Conservation (phyloP, 1,140 invertebrate species). For the Drosophila insularis region DNA sequence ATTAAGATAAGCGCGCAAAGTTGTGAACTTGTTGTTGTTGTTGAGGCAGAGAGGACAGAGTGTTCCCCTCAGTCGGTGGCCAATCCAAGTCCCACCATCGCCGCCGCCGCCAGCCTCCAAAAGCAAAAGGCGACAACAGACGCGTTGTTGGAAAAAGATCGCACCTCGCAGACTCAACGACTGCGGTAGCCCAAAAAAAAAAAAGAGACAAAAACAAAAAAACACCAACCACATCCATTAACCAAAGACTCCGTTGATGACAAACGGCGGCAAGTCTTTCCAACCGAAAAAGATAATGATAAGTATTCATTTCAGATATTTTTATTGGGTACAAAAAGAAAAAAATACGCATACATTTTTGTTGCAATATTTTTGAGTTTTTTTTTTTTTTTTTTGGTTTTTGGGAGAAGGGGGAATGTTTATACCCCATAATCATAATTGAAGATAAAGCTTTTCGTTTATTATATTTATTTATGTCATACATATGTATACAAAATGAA, state of each 20-base stretch:
- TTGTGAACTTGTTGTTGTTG: constrained; percentile 67
- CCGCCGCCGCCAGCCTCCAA: constrained; percentile 64
- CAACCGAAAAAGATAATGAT: constrained; percentile 61
- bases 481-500: constrained; percentile 15
- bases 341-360: constrained; percentile 22
- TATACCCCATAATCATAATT: constrained; percentile 20
- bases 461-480: constrained; percentile 19
- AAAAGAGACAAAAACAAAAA: constrained; percentile 41
- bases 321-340: constrained; percentile 30
- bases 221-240: constrained; percentile 49
- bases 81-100: constrained; percentile 28
- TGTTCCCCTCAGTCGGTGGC: constrained; percentile 62
- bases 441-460: not conserved
- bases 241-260: constrained; percentile 67
- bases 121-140: constrained; percentile 52
- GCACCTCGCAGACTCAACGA: constrained; percentile 15
- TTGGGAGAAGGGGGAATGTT: constrained; percentile 21
- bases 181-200: constrained; percentile 50
- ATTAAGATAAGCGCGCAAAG: constrained; percentile 81
- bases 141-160: constrained; percentile 29
- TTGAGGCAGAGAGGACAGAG: constrained; percentile 25
- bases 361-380: constrained; percentile 17
- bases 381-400: constrained; percentile 22
- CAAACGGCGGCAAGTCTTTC: constrained; percentile 73
- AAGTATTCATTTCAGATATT: constrained; percentile 66